These are phyloP conservation scores for Pachyrhynchus sulphureomaculatus DNA, from an alignment of 1,140 invertebrate species.

Conservation along the genomic window DNA sequence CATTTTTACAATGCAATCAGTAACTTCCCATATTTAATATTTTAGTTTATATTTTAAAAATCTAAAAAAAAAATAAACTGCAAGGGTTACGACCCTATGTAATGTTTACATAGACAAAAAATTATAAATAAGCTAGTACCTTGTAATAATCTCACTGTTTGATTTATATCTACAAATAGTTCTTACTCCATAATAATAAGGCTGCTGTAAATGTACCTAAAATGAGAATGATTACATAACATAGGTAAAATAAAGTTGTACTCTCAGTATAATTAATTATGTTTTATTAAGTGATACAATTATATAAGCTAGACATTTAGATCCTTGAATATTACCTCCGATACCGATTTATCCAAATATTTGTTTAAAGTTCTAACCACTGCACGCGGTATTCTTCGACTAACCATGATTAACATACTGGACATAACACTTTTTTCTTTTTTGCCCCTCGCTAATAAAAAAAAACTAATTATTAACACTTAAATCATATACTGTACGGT, in stretches of 20 bases:
- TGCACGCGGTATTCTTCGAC: constrained; percentile 44
- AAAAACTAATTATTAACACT: constrained; percentile 15
- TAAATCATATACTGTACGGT: constrained; percentile 19
- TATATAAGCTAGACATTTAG: constrained; percentile 27
- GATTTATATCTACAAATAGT: constrained; percentile 26
- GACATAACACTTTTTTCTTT: constrained; percentile 35
- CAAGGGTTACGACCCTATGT: too few species aligned
- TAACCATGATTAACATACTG: constrained; percentile 47
- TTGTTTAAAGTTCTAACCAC: constrained; percentile 45
- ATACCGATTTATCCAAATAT: constrained; percentile 43
- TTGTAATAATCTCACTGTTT: constrained; percentile 14
- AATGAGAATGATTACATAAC: constrained; percentile 37
- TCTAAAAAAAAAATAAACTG: too few species aligned
- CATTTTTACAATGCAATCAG: too few species aligned
- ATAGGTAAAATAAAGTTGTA: constrained; percentile 11
- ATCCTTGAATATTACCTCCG: constrained; percentile 43
- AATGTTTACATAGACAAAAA: too few species aligned
- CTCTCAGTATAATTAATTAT: constrained; percentile 6
- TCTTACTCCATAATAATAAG: constrained; percentile 19
- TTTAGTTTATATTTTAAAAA: too few species aligned
- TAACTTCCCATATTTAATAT: too few species aligned
- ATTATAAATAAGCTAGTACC: too few species aligned
- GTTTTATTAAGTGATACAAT: constrained; percentile 23
- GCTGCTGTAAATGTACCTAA: constrained; percentile 19
- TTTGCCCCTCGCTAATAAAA: neutral